These are phyloP conservation scores for Furnarius figulus DNA, from an alignment of 2,113 vertebrate genomes.

Conservation along the genomic window DNA sequence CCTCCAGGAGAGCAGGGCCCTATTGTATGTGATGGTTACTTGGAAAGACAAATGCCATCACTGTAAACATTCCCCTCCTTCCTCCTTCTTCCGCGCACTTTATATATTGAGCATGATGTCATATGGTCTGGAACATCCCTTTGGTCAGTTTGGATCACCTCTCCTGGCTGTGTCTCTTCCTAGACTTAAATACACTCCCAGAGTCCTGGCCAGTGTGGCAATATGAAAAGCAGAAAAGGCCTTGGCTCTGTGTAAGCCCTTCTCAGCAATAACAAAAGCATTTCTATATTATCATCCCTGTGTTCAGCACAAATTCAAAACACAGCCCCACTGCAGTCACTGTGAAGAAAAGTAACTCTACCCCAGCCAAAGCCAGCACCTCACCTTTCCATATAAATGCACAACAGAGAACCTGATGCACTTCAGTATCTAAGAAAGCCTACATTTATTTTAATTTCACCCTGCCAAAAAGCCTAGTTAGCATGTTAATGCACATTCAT, in stretches of 20 bases:
- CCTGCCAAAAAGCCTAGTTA: slow-evolving; percentile 29
- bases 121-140: neutral
- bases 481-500: slow-evolving; percentile 48
- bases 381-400: neutral
- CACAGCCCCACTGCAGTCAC: neutral
- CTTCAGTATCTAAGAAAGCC: slow-evolving; percentile 15
- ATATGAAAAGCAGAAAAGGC: accelerated
- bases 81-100: accelerated
- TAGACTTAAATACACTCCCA: accelerated
- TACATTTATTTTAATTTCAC: slow-evolving; percentile 25
- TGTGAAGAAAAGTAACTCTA: neutral
- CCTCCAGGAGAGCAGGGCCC: neutral
- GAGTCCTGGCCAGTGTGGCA: neutral
- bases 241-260: neutral
- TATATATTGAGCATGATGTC: accelerated
- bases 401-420: neutral
- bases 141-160: neutral
- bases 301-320: neutral
- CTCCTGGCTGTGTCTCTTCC: neutral
- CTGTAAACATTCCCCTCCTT: accelerated
- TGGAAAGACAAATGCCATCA: neutral
- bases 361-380: neutral
- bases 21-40: accelerated
- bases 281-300: neutral
- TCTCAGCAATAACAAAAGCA: neutral